Evolutionary conservation across 2,797 vertebrate genomes (phyloP), one percentile per base, ranked within the genome.

Genomic region (Cheirogaleus major): DNA sequence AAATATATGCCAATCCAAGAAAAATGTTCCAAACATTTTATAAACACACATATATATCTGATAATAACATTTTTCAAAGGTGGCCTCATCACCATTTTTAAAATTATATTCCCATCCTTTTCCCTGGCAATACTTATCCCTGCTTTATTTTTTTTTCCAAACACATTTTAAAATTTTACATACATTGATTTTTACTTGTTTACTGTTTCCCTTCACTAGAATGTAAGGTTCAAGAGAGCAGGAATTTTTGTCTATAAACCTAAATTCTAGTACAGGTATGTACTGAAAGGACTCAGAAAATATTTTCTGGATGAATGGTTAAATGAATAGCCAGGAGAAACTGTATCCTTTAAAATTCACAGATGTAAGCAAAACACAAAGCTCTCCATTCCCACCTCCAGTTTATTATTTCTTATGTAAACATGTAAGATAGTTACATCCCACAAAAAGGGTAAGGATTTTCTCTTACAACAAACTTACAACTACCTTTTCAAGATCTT

Each of bases 401-500:
- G 94, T 98, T 98, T 11, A 11, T 98, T 98, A 93, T 96, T 98
- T 92, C 8, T 89, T 96, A 88, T 93, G 87, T 85, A 98, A 97
- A 95, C 92, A 96, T 84, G 87, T 86, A 12, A 48, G 78, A 87
- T 13, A 93, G 72, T 97, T 98, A 98, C 97, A 98, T 27, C 93
- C 89, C 96, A 0, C 65, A 76, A 35, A 83, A 91, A 80, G 38
- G 78, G 87, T 41, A 97, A 92, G 50, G 32, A 50, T 85, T 96
- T 95, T 95, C 59, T 91, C 43, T 95, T 94, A 88, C 65, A 96
- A 59, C 43, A 87, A 97, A 95, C 65, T 81, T 93, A 95, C 57
- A 84, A 95, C 43, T 93, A 95, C 50, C 32, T 90, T 92, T 92
- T 82, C 70, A 90, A 96, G 89, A 97, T 84, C 50, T 78, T 92